Evolutionary conservation across 2,113 vertebrate genomes (phyloP).

Genomic region (Ivindomyrus marchei): DNA sequence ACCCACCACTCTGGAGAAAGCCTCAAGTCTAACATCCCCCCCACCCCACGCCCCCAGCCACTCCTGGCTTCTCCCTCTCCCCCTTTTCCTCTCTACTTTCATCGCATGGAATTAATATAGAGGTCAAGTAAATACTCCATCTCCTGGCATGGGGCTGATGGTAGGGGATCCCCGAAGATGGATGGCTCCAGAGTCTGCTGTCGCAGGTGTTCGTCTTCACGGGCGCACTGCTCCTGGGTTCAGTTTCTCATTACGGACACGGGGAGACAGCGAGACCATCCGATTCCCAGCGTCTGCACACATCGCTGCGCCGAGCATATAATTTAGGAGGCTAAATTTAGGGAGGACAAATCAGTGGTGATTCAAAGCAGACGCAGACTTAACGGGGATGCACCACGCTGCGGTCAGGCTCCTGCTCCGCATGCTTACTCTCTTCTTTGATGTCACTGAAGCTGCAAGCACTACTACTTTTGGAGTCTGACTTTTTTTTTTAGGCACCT

Average conservation of each 20-base stretch:
- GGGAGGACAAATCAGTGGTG: constrained; percentile 61
- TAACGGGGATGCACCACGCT: constrained; percentile 64
- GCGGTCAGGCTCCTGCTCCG: constrained; percentile 63
- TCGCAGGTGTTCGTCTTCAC: constrained; percentile 66
- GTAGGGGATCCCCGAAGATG: constrained; percentile 54
- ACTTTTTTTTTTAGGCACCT: background rate
- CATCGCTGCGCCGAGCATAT: constrained; percentile 56
- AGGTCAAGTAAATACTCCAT: constrained; percentile 54
- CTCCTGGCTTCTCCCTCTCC: constrained; percentile 7
- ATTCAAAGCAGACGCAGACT: constrained; percentile 68
- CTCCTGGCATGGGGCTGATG: constrained; percentile 45
- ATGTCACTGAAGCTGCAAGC: constrained; percentile 63
- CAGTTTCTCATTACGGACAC: constrained; percentile 58
- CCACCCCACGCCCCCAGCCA: constrained; percentile 17
- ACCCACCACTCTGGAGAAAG: background rate
- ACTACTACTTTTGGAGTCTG: constrained; percentile 47
- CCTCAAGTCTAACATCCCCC: background rate
- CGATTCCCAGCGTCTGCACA: constrained; percentile 47
- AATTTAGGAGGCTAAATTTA: constrained; percentile 63
- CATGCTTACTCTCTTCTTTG: constrained; percentile 58
- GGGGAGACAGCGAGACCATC: constrained; percentile 39
- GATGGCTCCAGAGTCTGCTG: constrained; percentile 52
- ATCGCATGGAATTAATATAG: constrained; percentile 42
- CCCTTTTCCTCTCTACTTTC: constrained; percentile 40
- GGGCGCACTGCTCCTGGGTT: constrained; percentile 46